These are phyloP conservation scores for Aptenodytes patagonicus DNA, from an alignment of 2,113 vertebrate genomes.

Conservation along the genomic window DNA sequence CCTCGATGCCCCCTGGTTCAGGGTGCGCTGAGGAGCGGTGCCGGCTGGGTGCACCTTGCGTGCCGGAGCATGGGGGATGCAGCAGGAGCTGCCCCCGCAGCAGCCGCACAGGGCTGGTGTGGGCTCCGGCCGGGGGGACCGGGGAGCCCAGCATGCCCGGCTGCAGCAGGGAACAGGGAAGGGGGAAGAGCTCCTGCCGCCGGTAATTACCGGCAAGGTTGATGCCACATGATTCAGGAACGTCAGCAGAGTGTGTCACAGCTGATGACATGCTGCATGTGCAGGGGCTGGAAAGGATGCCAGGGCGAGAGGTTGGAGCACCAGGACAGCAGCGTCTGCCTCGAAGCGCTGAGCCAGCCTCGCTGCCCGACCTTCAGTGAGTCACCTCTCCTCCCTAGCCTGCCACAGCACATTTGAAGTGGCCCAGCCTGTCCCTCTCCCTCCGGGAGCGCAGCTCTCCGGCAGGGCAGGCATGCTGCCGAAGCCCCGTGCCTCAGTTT, in stretches of 20 bases:
- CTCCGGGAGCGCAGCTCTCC: background rate
- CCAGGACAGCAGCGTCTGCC: background rate
- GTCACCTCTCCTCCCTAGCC: background rate
- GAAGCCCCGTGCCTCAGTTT: slow-evolving; percentile 7
- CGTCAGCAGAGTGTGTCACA: slow-evolving; percentile 55
- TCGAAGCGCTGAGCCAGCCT: background rate
- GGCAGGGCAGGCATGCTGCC: background rate
- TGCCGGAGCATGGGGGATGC: background rate
- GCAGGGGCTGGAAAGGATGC: slow-evolving; percentile 12
- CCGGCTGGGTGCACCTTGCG: background rate
- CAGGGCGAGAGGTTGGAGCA: slow-evolving; percentile 2
- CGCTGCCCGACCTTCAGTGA: background rate
- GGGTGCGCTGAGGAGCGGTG: background rate
- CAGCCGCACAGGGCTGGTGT: background rate
- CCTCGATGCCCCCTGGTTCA: background rate
- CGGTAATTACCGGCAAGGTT: background rate
- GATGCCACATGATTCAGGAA: slow-evolving; percentile 30
- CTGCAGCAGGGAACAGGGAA: background rate
- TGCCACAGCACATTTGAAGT: fast-evolving
- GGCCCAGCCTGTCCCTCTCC: background rate
- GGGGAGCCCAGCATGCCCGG: background rate
- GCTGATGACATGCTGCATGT: slow-evolving; percentile 41
- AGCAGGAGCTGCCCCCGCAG: background rate
- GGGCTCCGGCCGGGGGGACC: fast-evolving
- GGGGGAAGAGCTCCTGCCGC: background rate